Conservation (phyloP, 1,140 invertebrate genomes). For the Acyrthosiphon pisum region DNA sequence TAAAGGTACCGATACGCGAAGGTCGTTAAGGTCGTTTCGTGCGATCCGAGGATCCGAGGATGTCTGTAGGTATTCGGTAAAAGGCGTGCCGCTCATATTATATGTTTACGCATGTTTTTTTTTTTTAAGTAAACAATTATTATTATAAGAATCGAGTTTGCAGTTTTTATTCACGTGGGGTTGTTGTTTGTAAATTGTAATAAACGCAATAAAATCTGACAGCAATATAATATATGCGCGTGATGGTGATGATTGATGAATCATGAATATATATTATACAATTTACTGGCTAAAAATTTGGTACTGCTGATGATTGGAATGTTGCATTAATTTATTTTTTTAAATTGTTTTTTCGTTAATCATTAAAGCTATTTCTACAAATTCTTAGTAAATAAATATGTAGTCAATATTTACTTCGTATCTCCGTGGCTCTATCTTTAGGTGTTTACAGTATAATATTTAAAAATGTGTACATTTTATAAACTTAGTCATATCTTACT, state of each 20-base stretch:
- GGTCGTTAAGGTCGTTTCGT: background rate
- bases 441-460: background rate
- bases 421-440: background rate
- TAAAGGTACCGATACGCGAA: background rate
- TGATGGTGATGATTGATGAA: background rate
- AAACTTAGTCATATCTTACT: background rate
- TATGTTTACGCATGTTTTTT: background rate
- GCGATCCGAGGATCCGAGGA: background rate
- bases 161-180: background rate
- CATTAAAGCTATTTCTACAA: background rate
- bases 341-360: background rate
- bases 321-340: conserved; percentile 1
- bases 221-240: background rate
- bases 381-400: background rate
- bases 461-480: background rate
- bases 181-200: conserved; percentile 13
- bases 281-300: background rate
- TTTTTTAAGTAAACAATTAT: conserved; percentile 15
- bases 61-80: background rate
- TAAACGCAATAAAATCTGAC: background rate
- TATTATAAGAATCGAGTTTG: background rate
- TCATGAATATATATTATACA: background rate
- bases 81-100: background rate
- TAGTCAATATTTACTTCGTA: background rate
- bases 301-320: background rate